Percentiles rank a stretch among this genome's conserved stretches.
phyloP scores from a whole-genome alignment of 2,888 invertebrate species.

The Tenthredo livida region DNA sequence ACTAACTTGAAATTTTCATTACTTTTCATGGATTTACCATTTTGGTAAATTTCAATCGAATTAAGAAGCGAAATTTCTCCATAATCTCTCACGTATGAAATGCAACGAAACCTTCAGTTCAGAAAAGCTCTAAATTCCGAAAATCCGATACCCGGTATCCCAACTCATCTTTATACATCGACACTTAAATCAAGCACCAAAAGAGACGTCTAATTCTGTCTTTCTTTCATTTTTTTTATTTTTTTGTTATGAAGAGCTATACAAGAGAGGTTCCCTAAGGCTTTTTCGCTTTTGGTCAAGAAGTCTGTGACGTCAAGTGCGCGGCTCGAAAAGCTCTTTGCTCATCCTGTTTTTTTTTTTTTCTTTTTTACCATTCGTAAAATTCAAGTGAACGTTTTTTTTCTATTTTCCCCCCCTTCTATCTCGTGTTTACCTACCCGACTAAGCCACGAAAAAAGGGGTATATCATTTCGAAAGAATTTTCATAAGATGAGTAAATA shows the following conservation, averaged over 20 bases:
- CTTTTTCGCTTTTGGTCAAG: background rate
- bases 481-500: background rate
- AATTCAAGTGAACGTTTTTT: conserved; percentile 2
- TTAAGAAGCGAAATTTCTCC: too few relatives aligned
- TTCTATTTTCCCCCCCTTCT: background rate
- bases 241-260: background rate
- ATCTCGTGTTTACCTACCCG: background rate
- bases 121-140: background rate
- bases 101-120: too few relatives aligned
- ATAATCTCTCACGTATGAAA: too few relatives aligned
- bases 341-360: background rate
- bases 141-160: background rate
- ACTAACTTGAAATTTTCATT: too few relatives aligned
- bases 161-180: background rate
- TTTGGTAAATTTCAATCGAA: too few relatives aligned
- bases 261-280: background rate
- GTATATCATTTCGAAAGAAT: background rate
- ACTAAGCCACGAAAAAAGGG: background rate
- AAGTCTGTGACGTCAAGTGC: conserved; percentile 14
- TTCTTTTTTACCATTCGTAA: background rate
- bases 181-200: background rate
- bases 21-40: too few relatives aligned
- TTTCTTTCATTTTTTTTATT: background rate
- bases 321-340: background rate
- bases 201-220: background rate